Base-by-base conservation (phyloP, 2,113 vertebrate species). In the Oxyura jamaicensis region DNA sequence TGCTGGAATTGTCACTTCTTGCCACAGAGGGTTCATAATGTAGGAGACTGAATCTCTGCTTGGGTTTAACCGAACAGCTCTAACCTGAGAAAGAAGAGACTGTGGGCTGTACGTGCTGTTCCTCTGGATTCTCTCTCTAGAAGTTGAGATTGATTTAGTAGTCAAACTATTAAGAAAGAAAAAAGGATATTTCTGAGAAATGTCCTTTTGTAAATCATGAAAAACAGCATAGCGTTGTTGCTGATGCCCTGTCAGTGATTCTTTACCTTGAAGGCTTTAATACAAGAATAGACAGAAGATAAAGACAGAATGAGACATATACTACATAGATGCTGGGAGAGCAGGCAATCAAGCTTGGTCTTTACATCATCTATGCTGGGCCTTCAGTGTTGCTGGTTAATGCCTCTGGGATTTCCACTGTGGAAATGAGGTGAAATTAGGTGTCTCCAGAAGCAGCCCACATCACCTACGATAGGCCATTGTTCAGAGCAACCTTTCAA, bases 1-100 rank as follows among this genome's bases (percentile, higher is more conserved):
- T n/a, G 65, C 82, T 92, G 29, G 26, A 95, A 79, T 84, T 91
- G 84, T 74, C 76, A 56, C 73, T 86, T 21, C 59, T 81, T 67
- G 68, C 52, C 77, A 20, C 4, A 0, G 67, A 69, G 48, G 36
- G 53, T 56, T 56, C 8, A 33, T 79, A 42, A 71, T 1, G 21
- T n/a, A 62, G 58, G 4, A 77, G 79, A 68, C 50, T 46, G 58
- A 21, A 74, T 88, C 52, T 74, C 50, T 58, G 44, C 26, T 53
- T 1, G 7, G 50, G 44, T 60, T 94, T 39, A 74, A 71, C 68
- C 63, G 56, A 72, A 17, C 31, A 52, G n/a, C 53, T 69, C 59
- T 6, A 10, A n/a, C 50, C 18, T 23, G 23, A 53, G 83, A 76
- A 36, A 58, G 42, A 18, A 75, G 33, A 44, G 65, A 29, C 31